Conservation (phyloP, 2,113 vertebrate species). For the Prionailurus viverrinus region DNA sequence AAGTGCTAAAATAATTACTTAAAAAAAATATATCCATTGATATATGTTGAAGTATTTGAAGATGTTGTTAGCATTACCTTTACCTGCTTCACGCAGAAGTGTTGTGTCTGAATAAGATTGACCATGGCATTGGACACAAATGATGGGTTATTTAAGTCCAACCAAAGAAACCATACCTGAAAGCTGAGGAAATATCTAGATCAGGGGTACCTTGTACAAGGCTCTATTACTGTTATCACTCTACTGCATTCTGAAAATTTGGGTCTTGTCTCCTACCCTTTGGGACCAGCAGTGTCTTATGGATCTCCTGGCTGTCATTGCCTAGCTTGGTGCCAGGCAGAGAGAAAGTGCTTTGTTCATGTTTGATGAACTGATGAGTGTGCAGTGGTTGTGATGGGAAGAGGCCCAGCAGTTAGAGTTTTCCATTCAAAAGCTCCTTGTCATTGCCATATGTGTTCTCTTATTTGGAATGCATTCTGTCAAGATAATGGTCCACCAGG, state of each 20-base stretch:
- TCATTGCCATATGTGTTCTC: constrained; percentile 56
- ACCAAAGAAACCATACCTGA: background rate
- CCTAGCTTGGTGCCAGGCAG: background rate
- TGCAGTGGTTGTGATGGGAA: background rate
- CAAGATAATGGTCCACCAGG: constrained; percentile 44
- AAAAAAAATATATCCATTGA: background rate
- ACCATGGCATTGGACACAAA: background rate
- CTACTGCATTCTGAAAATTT: background rate
- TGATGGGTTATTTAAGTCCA: background rate
- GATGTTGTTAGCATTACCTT: background rate
- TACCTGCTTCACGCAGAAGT: background rate
- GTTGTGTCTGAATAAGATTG: background rate
- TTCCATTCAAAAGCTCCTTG: constrained; percentile 35
- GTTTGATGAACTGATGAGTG: background rate
- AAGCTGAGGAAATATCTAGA: background rate
- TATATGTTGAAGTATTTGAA: background rate
- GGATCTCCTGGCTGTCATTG: background rate
- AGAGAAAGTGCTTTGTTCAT: constrained; percentile 6
- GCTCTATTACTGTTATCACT: background rate
- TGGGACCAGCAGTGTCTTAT: background rate
- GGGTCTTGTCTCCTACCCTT: background rate
- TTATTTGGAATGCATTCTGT: constrained; percentile 58
- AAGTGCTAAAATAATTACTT: background rate
- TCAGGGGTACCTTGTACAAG: background rate
- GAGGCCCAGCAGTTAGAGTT: constrained; percentile 33